Evolutionary conservation across 2,888 invertebrate species (phyloP), one percentile per base, ranked within the genome.

Genomic region (Trissoscelio sp.): DNA sequence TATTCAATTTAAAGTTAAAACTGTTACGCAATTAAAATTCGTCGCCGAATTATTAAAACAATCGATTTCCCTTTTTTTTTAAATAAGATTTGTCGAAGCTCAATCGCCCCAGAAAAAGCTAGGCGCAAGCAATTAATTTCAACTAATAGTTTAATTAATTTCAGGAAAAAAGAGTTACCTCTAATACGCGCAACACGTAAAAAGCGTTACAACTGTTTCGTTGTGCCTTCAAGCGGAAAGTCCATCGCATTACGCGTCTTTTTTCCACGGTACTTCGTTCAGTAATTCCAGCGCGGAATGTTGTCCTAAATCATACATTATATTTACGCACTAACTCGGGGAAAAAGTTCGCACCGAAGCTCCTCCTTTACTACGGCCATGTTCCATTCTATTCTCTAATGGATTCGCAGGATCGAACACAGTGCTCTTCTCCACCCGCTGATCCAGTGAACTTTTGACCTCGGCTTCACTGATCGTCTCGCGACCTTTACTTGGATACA

Each of bases 401-500:
- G 78, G 81, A 69, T 81, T 81, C 74, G 64, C 37, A 78, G 74
- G 58, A 74, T 81, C 81, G 81, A 81, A 81, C 64, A 66, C 78
- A 69, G 73, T 69, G 60, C 70, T 77, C 78, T 72, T 77, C 78
- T 69, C 67, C 78, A 34, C 78, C 78, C 81, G 73, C 12, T 81
- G 81, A 81, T 81, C 77, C 81, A 81, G 81, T 81, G 78, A 78
- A 78, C 81, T 81, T 81, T 81, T 81, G 81, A 81, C 81, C 81
- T 81, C 81, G 64, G 69, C 73, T 66, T 70, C 74, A 31, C 51
- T 74, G 78, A 81, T 81, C 73, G 78, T 69, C 64, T 73, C 73
- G 55, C 73, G 62, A 78, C 81, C 78, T 81, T 77, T 81, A 67
- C 67, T 72, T 51, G 51, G 44, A 58, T 55, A 70, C 58, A 70